phyloP scores from a whole-genome alignment of 2,888 invertebrate species.

The Euphydryas editha region DNA sequence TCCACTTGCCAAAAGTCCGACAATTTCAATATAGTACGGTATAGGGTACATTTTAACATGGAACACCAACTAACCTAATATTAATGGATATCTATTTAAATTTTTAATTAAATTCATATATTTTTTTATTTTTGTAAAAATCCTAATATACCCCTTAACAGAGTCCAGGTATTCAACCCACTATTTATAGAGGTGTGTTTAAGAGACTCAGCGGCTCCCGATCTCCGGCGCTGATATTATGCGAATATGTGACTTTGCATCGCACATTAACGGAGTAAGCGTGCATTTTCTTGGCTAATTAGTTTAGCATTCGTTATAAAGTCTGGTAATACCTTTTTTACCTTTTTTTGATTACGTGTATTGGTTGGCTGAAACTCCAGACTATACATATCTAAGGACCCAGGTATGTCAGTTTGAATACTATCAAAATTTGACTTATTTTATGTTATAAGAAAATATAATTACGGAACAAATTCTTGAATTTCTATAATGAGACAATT shows the following conservation, averaged over 20 bases:
- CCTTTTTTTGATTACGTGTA: background rate
- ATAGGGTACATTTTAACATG: too few species aligned
- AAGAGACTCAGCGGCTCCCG: conserved; percentile 59
- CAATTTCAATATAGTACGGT: too few species aligned
- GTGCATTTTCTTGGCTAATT: conserved; percentile 39
- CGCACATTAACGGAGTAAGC: conserved; percentile 48
- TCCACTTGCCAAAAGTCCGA: too few species aligned
- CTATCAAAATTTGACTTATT: too few species aligned
- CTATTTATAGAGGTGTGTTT: conserved; percentile 71
- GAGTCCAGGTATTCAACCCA: conserved; percentile 68
- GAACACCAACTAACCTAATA: too few species aligned
- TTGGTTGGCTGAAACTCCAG: background rate
- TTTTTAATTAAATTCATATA: background rate
- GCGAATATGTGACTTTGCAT: conserved; percentile 48
- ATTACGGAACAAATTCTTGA: too few species aligned
- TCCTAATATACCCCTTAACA: conserved; percentile 56
- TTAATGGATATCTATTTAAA: too few species aligned
- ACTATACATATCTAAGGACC: too few species aligned
- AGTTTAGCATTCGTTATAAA: conserved; percentile 18
- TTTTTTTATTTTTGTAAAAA: background rate
- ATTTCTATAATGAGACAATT: too few species aligned
- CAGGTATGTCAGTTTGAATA: too few species aligned
- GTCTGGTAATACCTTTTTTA: background rate
- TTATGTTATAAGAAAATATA: too few species aligned
- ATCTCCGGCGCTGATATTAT: conserved; percentile 55